Base-by-base conservation (phyloP, 1,140 invertebrate species). In the Drosophila navojoa region DNA sequence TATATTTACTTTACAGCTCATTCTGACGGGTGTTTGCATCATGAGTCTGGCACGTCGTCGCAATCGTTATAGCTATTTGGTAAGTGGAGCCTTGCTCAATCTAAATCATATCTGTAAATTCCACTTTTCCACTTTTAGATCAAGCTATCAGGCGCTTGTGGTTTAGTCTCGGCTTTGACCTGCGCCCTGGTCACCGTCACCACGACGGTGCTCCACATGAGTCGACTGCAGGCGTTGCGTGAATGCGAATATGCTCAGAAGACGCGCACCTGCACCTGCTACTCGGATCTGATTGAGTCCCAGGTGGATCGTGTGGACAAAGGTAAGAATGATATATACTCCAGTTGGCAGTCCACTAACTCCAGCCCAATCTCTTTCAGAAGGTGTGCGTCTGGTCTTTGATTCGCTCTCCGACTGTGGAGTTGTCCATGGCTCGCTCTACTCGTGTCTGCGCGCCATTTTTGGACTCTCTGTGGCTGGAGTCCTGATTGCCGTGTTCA, bases 141-240 rank as follows among this genome's bases (percentile, higher is more conserved):
- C 76, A 97, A 97, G 93, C 94, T 97, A 35, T 96, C 96, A 44
- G 96, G 96, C 5, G 95, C 96, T 2, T 97, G 96, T 90, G 97
- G 96, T 71, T 93, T 97, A 19, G 95, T 97, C 3, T 97, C 96
- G 77, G 96, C 96, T 1, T 92, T 97, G 35, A 96, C 97, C 1
- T 97, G 97, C 91, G 96, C 97, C 11, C 93, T 97, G 49, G 96
- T 98, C 44, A 98, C 97, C 9, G 96, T 98, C 15, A 98, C 97
- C 2, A 98, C 97, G 0, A 98, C 97, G 0, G 96, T 98, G n/a
- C 95, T 98, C 62, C 97, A 98, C 91, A 97, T 98, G 97, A 97
- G 97, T 80, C 94, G 97, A 63, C 92, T 98, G 22, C 97, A 98
- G 92, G 96, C 96, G 0, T 92, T 98, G 19, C 94, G 96, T 71